phyloP scores from a whole-genome alignment of 2,888 invertebrate genomes.

The Volucella inanis region DNA sequence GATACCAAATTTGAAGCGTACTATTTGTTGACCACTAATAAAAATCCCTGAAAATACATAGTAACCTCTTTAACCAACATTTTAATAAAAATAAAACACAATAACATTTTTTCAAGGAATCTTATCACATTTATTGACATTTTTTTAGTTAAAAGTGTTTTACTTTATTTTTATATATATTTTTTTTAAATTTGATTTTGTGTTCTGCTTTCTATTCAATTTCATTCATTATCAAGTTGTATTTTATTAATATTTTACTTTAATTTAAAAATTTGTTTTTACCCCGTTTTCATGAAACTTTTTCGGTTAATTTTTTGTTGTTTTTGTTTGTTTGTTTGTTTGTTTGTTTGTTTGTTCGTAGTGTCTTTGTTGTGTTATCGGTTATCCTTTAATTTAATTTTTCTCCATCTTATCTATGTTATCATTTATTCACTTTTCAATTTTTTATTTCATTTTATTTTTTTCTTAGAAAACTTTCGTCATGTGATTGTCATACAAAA shows the following conservation, averaged over 20 bases:
- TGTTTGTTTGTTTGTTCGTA: conserved; percentile 16
- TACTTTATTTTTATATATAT: conserved; percentile 57
- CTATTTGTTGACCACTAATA: not conserved
- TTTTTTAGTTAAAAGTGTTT: conserved; percentile 75
- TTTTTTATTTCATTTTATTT: conserved; percentile 49
- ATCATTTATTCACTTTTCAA: conserved; percentile 63
- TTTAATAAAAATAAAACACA: conserved; percentile 24
- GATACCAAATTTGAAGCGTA: too few species aligned
- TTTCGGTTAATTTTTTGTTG: conserved; percentile 42
- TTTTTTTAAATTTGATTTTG: conserved; percentile 65
- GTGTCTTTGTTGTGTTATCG: conserved; percentile 52
- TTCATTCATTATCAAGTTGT: conserved; percentile 61
- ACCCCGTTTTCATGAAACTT: conserved; percentile 74
- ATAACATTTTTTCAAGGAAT: conserved; percentile 79
- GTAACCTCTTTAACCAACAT: too few species aligned
- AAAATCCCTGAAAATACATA: not conserved
- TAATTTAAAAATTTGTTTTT: conserved; percentile 69
- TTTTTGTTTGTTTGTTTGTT: too few species aligned
- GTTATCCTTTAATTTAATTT: conserved; percentile 34
- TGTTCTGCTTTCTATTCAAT: conserved; percentile 63
- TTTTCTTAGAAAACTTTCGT: conserved; percentile 77
- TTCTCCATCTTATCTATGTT: conserved; percentile 38
- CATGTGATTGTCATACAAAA: conserved; percentile 84
- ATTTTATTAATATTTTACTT: conserved; percentile 37
- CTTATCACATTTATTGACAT: conserved; percentile 83